Evolutionary conservation across 2,113 vertebrate genomes (phyloP).

Genomic region (Scophthalmus maximus): DNA sequence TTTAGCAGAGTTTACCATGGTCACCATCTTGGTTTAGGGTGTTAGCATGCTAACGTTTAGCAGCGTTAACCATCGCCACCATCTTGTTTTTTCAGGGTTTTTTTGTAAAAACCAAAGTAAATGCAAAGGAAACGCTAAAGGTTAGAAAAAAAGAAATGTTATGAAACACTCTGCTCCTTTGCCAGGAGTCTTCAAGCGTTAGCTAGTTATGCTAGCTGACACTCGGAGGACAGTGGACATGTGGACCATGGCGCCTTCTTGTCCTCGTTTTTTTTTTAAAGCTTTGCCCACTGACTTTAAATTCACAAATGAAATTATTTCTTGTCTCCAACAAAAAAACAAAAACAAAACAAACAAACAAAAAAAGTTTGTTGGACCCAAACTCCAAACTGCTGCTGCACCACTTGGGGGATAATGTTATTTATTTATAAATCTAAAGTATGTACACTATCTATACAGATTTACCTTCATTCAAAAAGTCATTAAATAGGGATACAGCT

Average conservation of each 20-base stretch:
- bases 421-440: slow-evolving; percentile 52
- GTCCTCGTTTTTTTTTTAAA: too few species aligned
- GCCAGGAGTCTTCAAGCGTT: neutral
- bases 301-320: slow-evolving; percentile 13
- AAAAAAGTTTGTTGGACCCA: slow-evolving; percentile 20
- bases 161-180: neutral
- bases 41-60: too few species aligned
- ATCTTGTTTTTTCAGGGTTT: too few species aligned
- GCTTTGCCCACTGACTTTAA: neutral
- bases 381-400: slow-evolving; percentile 36
- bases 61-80: too few species aligned
- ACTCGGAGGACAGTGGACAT: too few species aligned
- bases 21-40: too few species aligned
- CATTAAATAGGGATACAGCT: slow-evolving; percentile 48
- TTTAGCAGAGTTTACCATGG: too few species aligned
- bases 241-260: too few species aligned
- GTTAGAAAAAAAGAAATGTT: too few species aligned
- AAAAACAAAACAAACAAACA: neutral
- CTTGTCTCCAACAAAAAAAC: slow-evolving; percentile 22
- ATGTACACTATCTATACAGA: slow-evolving; percentile 68
- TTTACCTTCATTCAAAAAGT: slow-evolving; percentile 66
- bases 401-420: slow-evolving; percentile 2
- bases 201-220: too few species aligned
- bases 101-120: too few species aligned
- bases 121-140: too few species aligned